Evolutionary conservation across 2,113 vertebrate genomes (phyloP).

Genomic region (Maccullochella peelii): DNA sequence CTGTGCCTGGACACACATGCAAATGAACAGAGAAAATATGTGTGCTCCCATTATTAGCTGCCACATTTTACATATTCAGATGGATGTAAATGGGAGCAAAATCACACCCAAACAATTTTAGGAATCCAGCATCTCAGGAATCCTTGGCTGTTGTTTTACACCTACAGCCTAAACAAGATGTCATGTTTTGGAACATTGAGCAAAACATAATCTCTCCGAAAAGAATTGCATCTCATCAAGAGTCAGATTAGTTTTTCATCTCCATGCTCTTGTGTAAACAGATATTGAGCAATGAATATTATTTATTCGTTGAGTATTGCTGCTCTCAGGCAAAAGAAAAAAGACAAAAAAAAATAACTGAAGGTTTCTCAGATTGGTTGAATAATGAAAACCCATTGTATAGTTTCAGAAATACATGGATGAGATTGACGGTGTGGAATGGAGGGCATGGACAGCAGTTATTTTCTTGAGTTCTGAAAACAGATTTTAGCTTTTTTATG

Average conservation of each 20-base stretch:
- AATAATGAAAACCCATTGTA: not conserved
- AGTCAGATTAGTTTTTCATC: constrained; percentile 24
- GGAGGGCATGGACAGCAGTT: not conserved
- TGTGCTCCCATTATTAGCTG: not conserved
- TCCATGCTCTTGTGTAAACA: constrained; percentile 3
- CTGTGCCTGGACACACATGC: constrained; percentile 34
- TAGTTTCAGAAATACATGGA: not conserved
- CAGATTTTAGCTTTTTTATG: not conserved
- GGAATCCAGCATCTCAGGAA: not conserved
- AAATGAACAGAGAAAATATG: not conserved
- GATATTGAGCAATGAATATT: not conserved
- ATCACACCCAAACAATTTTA: not conserved
- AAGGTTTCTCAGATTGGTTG: not conserved
- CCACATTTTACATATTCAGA: constrained; percentile 1
- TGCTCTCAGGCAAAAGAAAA: constrained; percentile 3
- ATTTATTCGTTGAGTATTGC: constrained; percentile 18
- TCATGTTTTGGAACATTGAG: constrained; percentile 26
- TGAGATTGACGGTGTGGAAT: not conserved
- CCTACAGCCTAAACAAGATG: constrained; percentile 21
- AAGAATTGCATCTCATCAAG: constrained; percentile 45
- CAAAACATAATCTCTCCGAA: constrained; percentile 20
- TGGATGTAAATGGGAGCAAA: not conserved
- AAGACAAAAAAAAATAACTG: not conserved
- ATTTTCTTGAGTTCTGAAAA: not conserved
- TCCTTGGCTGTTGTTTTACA: constrained; percentile 17